Evolutionary conservation across 37 sponge, comb jelly and placozoan species (phyloP), one percentile per base, ranked within the genome.

Genomic region (Crambe crambe): DNA sequence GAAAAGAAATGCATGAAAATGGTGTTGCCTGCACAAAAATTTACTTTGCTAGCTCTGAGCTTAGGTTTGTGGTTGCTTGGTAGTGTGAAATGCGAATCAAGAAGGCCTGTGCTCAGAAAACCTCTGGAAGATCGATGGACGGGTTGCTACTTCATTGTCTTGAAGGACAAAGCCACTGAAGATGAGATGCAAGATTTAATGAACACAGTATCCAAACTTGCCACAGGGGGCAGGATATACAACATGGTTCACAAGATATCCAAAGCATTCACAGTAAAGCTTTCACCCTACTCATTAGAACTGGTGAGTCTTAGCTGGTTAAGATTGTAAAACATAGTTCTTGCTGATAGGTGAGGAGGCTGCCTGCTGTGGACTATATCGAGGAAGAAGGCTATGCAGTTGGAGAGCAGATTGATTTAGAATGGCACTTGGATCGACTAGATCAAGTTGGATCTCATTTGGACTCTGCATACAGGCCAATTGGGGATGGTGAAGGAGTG

Each of bases 401-500:
- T 23, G 90, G 90, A 2, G 64, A 42, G 0, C 76, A 79, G 38
- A 40, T 10, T 57, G 66, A 63, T 31, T n/a, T 42, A 4, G 63
- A 65, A 5, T 63, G 51, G 57, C 75, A 81, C 43, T 56, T 85
- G 27, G 93, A 92, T 43, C 76, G 89, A 12, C 41, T 92, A 2
- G 93, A 92, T 65, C 93, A 92, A 56, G 1, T 41, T 18, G 29
- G 34, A 1, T 77, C 68, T 6, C 78, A 81, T 30, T 68, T 84
- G 0, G 89, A 92, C 56, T 36, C 42, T n/a, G 2, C 35, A 26
- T 92, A 88, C 70, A n/a, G 60, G 15, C 93, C 93, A 23, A 71
- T 68, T 22, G 80, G 81, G 17, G 80, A 85, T 47, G 93, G 93
- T 39, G 34, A 31, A 73, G 93, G 89, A 18, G 89, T 85, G 43